These are phyloP conservation scores for Arrhamphus sclerolepis DNA, from an alignment of 2,797 vertebrate genomes.

Conservation along the genomic window DNA sequence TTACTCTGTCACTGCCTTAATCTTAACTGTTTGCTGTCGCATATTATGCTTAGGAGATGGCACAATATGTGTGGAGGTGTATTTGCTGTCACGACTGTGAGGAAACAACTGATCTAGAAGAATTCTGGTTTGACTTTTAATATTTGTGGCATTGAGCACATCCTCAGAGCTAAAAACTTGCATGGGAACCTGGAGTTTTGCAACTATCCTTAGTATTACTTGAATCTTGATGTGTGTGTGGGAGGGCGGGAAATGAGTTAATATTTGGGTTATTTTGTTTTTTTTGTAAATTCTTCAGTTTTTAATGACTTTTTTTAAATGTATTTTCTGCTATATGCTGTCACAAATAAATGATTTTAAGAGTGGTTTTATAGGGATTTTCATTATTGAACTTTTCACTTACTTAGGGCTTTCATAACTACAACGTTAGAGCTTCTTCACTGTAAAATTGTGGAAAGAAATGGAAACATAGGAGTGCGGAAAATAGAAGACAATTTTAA, in stretches of 20 bases:
- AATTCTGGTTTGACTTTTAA: constrained; percentile 10
- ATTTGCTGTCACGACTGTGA: constrained; percentile 31
- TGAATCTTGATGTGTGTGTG: constrained; percentile 67
- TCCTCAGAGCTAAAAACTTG: constrained; percentile 14
- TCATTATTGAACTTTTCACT: not conserved
- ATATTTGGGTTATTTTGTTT: constrained; percentile 30
- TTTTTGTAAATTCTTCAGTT: constrained; percentile 28
- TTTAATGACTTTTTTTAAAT: constrained; percentile 75
- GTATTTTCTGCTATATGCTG: constrained; percentile 74
- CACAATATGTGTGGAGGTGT: constrained; percentile 36
- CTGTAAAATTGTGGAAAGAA: not conserved
- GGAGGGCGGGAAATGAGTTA: constrained; percentile 1
- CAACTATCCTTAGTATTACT: constrained; percentile 75
- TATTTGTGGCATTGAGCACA: constrained; percentile 31
- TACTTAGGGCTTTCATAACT: no score
- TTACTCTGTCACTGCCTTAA: constrained; percentile 65
- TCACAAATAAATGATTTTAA: constrained; percentile 76
- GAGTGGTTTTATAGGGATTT: constrained; percentile 40
- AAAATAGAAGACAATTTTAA: not conserved
- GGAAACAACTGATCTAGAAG: not conserved
- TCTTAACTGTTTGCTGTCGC: constrained; percentile 40
- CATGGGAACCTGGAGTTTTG: constrained; percentile 51
- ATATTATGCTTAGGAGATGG: constrained; percentile 25
- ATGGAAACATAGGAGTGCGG: not conserved
- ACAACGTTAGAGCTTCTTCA: no score